Evolutionary conservation across 2,888 invertebrate genomes (phyloP).

Genomic region (Graphium colonna): DNA sequence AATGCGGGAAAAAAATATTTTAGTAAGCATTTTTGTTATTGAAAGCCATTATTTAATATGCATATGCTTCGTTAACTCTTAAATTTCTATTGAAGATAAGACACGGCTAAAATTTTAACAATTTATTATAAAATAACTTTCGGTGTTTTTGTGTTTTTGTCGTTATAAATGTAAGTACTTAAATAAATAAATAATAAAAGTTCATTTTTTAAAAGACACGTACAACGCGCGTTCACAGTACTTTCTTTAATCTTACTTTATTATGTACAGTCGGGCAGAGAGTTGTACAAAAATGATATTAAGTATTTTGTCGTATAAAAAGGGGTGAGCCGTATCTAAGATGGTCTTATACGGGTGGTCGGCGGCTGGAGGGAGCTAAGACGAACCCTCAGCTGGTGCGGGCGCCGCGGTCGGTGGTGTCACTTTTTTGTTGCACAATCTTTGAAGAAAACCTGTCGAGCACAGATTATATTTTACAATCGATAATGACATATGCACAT

Average conservation of each 20-base stretch:
- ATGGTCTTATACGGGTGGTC: conserved; percentile 61
- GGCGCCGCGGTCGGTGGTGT: conserved; percentile 53
- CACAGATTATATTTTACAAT: conserved; percentile 6
- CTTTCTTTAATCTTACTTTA: conserved; percentile 76
- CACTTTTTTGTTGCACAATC: conserved; percentile 83
- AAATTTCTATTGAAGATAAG: conserved; percentile 44
- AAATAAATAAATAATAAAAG: conserved; percentile 66
- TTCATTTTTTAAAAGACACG: conserved; percentile 65
- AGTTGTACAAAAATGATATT: conserved; percentile 62
- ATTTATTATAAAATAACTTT: conserved; percentile 78
- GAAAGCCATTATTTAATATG: neutral
- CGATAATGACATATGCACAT: too few relatives aligned
- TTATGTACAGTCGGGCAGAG: conserved; percentile 74
- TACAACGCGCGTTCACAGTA: conserved; percentile 77
- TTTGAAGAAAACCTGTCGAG: conserved; percentile 90
- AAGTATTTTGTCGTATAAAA: conserved; percentile 67
- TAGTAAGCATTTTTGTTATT: neutral
- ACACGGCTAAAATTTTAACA: conserved; percentile 62
- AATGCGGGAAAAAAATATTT: neutral
- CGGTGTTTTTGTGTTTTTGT: conserved; percentile 63
- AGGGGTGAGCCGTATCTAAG: conserved; percentile 67
- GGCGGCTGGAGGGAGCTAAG: conserved; percentile 33
- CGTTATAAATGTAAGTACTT: conserved; percentile 71
- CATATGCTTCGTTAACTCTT: neutral
- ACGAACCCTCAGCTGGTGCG: conserved; percentile 43